A percentile compares a stretch with the other conserved stretches of the same genome.
phyloP scores from a whole-genome alignment of 2,797 vertebrate genomes.

The Acanthopagrus latus region DNA sequence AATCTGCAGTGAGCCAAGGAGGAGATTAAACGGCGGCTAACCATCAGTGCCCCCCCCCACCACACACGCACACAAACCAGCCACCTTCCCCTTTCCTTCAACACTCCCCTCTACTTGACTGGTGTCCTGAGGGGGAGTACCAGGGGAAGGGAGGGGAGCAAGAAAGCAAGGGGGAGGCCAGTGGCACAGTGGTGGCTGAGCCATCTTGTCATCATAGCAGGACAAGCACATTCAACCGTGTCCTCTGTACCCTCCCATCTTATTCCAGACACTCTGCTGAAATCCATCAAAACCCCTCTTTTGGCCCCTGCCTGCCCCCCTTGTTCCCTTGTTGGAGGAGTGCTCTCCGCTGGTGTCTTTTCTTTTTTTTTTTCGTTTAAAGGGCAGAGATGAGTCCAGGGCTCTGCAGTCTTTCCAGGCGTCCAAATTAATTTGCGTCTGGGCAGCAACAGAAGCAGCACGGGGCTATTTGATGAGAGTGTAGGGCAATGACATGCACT shows the following conservation, averaged over 20 bases:
- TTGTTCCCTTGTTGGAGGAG: conserved; percentile 72
- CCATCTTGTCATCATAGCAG: conserved; percentile 87
- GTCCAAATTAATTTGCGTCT: conserved; percentile 86
- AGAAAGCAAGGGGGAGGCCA: conserved; percentile 55
- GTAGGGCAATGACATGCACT: conserved; percentile 83
- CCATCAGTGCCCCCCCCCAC: conserved; percentile 50
- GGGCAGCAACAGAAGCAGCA: conserved; percentile 78
- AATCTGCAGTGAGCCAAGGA: conserved; percentile 83
- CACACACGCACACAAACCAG: too few relatives aligned
- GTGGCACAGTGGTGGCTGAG: conserved; percentile 80
- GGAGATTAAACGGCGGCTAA: conserved; percentile 83
- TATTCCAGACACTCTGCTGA: conserved; percentile 79
- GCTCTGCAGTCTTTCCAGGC: conserved; percentile 78
- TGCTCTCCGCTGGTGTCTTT: conserved; percentile 80
- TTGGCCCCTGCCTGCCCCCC: conserved; percentile 48
- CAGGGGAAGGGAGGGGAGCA: conserved; percentile 50
- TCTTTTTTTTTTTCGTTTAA: conserved; percentile 73
- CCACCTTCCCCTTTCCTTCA: conserved; percentile 16
- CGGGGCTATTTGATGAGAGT: conserved; percentile 80
- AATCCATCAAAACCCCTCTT: conserved; percentile 76
- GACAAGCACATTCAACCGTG: conserved; percentile 85
- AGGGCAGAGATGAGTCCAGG: conserved; percentile 79
- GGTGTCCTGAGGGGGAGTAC: conserved; percentile 68
- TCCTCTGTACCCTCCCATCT: conserved; percentile 84
- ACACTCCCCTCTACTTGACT: conserved; percentile 69